Base-by-base conservation (phyloP, 2,113 vertebrate species). In the Propithecus coquereli region DNA sequence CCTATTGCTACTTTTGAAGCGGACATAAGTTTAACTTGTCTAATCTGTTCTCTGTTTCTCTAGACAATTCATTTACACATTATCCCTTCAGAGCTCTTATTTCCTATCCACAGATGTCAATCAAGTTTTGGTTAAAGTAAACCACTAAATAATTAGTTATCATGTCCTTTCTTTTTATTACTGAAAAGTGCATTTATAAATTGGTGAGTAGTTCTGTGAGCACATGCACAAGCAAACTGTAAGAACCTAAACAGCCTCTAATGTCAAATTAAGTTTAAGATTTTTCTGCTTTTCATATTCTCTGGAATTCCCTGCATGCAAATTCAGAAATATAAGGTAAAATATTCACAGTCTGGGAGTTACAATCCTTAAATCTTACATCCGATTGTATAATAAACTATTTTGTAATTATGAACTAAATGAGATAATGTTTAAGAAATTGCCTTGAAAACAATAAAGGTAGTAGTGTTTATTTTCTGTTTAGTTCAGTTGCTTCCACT, bases 361-460 rank as follows among this genome's bases (percentile, higher is more conserved):
- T 74, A 59, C 25, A 89, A 71, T 94, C 37, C 18, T 83, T 96
- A 94, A 91, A 63, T 93, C 68, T 92, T 85, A 93, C 2, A 92
- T 82, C 73, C 79, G 91, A 34, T 50, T 93, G 40, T 52, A 92
- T 91, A 96, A 85, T 90, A 93, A 97, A 91, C 52, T 96, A 83
- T 86, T 97, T 95, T 84, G 20, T 97, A 94, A 95, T 96, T 93
- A 89, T 83, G 57, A 97, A 87, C 79, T 91, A 92, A 85, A 79
- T 92, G 68, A 84, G 63, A 87, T 90, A 77, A 87, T 77, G 66
- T 70, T 77, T 83, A 93, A 91, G 47, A 92, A 92, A 90, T 65
- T 88, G n/a, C 86, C 43, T 85, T 93, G 63, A 87, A 91, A 80
- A 91, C 79, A 89, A 83, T 80, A 87, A 96, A 82, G 32, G 30